phyloP scores from a whole-genome alignment of 2,113 vertebrate species.

The Rhipidura dahli region DNA sequence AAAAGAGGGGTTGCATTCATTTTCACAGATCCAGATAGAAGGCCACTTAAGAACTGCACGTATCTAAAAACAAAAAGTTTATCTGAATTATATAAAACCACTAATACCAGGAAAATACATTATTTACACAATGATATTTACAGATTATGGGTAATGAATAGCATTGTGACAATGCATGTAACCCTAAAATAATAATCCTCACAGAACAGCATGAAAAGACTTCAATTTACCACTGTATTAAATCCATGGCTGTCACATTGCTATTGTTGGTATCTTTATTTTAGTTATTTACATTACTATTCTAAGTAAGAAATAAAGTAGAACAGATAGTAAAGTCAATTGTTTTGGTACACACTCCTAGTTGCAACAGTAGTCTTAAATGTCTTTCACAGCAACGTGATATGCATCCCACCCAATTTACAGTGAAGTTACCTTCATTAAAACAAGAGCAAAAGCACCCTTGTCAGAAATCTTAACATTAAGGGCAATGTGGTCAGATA shows the following conservation, averaged over 20 bases:
- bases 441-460: background rate
- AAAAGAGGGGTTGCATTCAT: constrained; percentile 90
- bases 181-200: background rate
- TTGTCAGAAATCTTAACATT: background rate
- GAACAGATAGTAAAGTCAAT: background rate
- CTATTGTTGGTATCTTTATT: background rate
- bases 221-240: background rate
- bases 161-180: background rate
- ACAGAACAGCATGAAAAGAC: background rate
- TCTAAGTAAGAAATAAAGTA: background rate
- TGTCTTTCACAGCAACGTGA: background rate
- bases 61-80: constrained; percentile 76
- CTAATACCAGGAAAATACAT: background rate
- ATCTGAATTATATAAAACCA: background rate
- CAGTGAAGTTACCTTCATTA: background rate
- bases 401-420: background rate
- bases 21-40: constrained; percentile 90
- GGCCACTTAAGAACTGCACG: constrained; percentile 90
- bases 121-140: background rate
- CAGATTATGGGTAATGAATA: background rate
- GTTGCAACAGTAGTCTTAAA: background rate
- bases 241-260: background rate
- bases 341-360: background rate
- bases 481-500: background rate
- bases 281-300: background rate